A percentile compares a stretch with the other conserved stretches of the same genome.
These are phyloP conservation scores for human DNA, from an alignment of 2,113 vertebrate species.

Conservation along the genomic window GRCh38 chr1:58841501-58842000, in stretches of 20 bases:
- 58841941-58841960: not conserved
- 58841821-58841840: not conserved
- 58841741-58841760: not conserved
- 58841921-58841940: not conserved
- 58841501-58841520: not conserved
- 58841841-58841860: not conserved
- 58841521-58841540: not conserved
- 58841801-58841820: not conserved
- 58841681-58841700: not conserved
- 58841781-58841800: not conserved
- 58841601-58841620: not conserved
- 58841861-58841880: not conserved
- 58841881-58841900: not conserved
- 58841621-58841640: not conserved
- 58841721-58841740: not conserved
- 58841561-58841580: not conserved
- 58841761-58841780: not conserved
- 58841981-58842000: not conserved
- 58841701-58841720: not conserved
- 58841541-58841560: not conserved
- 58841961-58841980: not conserved
- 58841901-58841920: not conserved
- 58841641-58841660: not conserved
- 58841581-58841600: not conserved
- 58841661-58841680: not conserved